These are phyloP conservation scores for Colistium nudipinnis DNA, from an alignment of 2,113 vertebrate genomes.

Conservation along the genomic window DNA sequence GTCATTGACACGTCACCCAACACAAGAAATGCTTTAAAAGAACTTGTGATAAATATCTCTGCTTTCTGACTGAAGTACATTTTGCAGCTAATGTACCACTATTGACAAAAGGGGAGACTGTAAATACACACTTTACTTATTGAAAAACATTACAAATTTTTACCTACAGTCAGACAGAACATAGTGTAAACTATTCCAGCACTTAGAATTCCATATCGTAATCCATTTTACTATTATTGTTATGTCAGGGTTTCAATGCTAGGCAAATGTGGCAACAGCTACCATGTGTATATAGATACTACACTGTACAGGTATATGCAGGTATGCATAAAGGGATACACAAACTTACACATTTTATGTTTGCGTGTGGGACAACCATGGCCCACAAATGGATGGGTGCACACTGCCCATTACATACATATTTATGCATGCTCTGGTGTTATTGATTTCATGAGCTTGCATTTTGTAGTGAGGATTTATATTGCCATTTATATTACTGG, in stretches of 20 bases:
- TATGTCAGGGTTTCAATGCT: not conserved
- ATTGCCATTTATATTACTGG: not conserved
- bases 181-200: not conserved
- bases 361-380: not conserved
- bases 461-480: conserved; percentile 22
- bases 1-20: too few species aligned
- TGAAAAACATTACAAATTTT: not conserved
- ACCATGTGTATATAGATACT: not conserved
- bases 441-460: conserved; percentile 23
- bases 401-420: not conserved
- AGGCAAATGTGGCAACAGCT: not conserved
- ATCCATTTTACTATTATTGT: not conserved
- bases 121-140: not conserved
- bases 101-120: too few species aligned
- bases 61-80: not conserved
- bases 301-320: not conserved
- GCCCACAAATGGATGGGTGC: not conserved
- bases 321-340: not conserved
- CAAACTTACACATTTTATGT: not conserved
- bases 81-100: not conserved
- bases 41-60: not conserved
- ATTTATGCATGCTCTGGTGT: not conserved
- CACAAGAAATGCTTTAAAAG: not conserved
- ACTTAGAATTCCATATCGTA: not conserved
- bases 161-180: not conserved